Evolutionary conservation across 2,888 invertebrate genomes (phyloP).

Genomic region (Notodonta dromedarius): DNA sequence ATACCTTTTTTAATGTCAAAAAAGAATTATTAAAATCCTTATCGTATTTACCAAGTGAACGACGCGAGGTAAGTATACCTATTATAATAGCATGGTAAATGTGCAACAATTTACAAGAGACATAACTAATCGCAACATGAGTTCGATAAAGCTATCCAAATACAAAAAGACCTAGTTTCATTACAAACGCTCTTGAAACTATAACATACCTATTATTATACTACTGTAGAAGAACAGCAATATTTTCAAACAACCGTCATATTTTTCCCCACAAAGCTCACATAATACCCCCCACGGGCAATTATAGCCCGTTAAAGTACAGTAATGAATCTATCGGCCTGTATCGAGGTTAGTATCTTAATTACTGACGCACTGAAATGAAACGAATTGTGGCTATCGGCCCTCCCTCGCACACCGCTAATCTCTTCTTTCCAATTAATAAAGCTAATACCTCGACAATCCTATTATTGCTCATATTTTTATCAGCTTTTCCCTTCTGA

Average conservation of each 20-base stretch:
- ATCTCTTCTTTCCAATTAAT: conserved; percentile 32
- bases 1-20: no score
- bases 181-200: no score
- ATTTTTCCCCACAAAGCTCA: conserved; percentile 58
- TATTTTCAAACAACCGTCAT: conserved; percentile 54
- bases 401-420: conserved; percentile 28
- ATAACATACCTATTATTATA: neutral
- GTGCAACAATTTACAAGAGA: no score
- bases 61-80: no score
- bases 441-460: conserved; percentile 23
- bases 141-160: conserved; percentile 12
- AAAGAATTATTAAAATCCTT: no score
- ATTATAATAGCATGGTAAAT: no score
- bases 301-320: conserved; percentile 65
- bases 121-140: no score
- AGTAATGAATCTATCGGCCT: conserved; percentile 59
- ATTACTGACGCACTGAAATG: conserved; percentile 64
- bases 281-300: conserved; percentile 56
- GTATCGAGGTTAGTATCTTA: conserved; percentile 68
- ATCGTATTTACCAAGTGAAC: no score
- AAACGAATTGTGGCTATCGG: conserved; percentile 41
- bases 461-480: conserved; percentile 23
- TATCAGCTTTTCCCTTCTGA: conserved; percentile 4
- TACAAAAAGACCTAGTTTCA: no score
- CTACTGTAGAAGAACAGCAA: conserved; percentile 31